A percentile compares a stretch with the other conserved stretches of the same genome.
Evolutionary conservation across 2,888 invertebrate genomes (phyloP).

Genomic region (Tholera decimalis): DNA sequence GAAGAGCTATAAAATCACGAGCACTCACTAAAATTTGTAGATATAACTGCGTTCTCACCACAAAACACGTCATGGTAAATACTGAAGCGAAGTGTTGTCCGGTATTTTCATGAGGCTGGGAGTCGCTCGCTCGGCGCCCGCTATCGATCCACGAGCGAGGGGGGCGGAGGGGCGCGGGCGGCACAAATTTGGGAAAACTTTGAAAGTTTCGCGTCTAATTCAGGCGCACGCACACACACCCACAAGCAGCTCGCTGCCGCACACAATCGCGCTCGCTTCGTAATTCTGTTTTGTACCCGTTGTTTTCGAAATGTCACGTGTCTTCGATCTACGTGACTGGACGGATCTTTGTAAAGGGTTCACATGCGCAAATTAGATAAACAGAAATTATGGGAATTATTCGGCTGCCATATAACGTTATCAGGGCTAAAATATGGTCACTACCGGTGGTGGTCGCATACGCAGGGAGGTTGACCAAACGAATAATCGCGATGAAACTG

Average conservation of each 20-base stretch:
- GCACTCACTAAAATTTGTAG: slow-evolving; percentile 73
- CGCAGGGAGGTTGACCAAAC: slow-evolving; percentile 30
- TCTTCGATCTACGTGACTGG: slow-evolving; percentile 82
- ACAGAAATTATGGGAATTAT: slow-evolving; percentile 60
- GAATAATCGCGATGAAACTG: slow-evolving; percentile 9
- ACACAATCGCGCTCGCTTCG: slow-evolving; percentile 80
- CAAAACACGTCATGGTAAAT: slow-evolving; percentile 85
- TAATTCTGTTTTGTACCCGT: slow-evolving; percentile 88
- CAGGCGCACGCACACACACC: slow-evolving; percentile 90
- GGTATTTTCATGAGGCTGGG: slow-evolving; percentile 87
- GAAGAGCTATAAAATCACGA: slow-evolving; percentile 69
- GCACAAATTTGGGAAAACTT: slow-evolving; percentile 91
- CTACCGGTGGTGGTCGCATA: slow-evolving; percentile 39
- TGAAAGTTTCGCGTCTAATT: slow-evolving; percentile 92
- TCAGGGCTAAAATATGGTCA: slow-evolving; percentile 35
- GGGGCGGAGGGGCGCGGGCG: slow-evolving; percentile 79
- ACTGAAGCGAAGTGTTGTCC: slow-evolving; percentile 87
- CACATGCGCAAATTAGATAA: slow-evolving; percentile 64
- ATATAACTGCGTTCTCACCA: slow-evolving; percentile 75
- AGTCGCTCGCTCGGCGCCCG: slow-evolving; percentile 85
- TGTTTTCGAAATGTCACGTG: slow-evolving; percentile 87
- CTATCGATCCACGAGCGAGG: slow-evolving; percentile 85
- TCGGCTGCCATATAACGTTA: slow-evolving; percentile 38
- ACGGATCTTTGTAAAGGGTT: slow-evolving; percentile 76
- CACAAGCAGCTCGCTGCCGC: slow-evolving; percentile 78